Base-by-base conservation (phyloP, 2,888 invertebrate species). In the Brenthis ino region DNA sequence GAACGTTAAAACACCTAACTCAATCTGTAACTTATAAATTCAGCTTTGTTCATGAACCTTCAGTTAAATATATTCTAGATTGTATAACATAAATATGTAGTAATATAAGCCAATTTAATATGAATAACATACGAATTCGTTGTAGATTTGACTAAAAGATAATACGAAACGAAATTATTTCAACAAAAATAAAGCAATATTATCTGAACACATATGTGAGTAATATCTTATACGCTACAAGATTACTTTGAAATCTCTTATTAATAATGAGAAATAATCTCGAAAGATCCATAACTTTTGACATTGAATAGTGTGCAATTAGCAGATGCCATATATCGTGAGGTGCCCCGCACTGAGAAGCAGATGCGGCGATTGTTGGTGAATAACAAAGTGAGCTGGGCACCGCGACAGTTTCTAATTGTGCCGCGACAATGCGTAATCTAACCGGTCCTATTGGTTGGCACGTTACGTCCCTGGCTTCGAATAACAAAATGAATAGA, bases 371-470 rank as follows among this genome's bases (percentile, higher is more conserved):
- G 84, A 89, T 90, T 91, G 90, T 89, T 88, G 88, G 89, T 85
- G 86, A 87, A 89, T 89, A 89, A 90, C 87, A 90, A 89, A 91
- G 88, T 88, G 82, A 82, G 81, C 83, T 53, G 84, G 82, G 84
- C 78, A 79, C 84, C 81, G 85, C 87, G 87, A 91, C 90, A 91
- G 87, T 89, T 89, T 91, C 86, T 91, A 91, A 92, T 91, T 91
- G 92, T 91, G 81, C 87, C 88, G 79, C 88, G 85, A 91, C 90
- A 91, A 90, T 91, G 85, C 86, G 88, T 93, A 91, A 91, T 93
- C 91, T 89, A 92, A 91, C 91, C 87, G 88, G 89, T 85, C 89
- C 85, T 78, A 86, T 88, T 88, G 83, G 85, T 79, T 74, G 82
- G 82, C 91, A 91, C 90, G 89, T 87, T 80, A 83, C 79, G 80